Percentiles rank a stretch among this genome's conserved stretches.
phyloP scores from a whole-genome alignment of 1,140 invertebrate genomes.

The Zaprionus inermis region DNA sequence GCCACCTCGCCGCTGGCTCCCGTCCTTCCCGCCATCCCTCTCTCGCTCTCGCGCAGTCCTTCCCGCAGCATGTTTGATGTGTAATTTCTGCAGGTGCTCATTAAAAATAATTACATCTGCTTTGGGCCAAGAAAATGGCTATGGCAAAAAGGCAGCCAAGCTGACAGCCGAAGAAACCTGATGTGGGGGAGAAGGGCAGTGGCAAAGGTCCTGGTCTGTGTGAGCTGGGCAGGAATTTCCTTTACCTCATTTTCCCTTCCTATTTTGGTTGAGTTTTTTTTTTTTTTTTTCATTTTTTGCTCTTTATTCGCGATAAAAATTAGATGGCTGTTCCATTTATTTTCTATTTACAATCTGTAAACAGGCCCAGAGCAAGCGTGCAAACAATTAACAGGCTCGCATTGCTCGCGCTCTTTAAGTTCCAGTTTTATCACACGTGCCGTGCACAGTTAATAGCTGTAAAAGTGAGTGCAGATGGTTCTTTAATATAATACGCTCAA shows the following conservation, averaged over 20 bases:
- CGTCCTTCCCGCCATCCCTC: not conserved
- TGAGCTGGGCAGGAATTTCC: not conserved
- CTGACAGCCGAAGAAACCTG: constrained; percentile 68
- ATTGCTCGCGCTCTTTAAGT: constrained; percentile 9
- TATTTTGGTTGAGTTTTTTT: not conserved
- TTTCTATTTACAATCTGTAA: constrained; percentile 52
- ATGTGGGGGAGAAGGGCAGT: not conserved
- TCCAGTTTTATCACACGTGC: not conserved
- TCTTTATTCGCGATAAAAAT: constrained; percentile 42
- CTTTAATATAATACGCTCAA: not conserved
- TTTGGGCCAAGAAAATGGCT: constrained; percentile 63
- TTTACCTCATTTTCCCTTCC: constrained; percentile 5
- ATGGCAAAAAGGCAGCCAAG: constrained; percentile 63
- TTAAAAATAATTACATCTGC: constrained; percentile 82
- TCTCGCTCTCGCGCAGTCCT: not conserved
- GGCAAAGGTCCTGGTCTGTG: constrained; percentile 1
- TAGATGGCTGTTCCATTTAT: constrained; percentile 44
- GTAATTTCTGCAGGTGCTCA: constrained; percentile 79
- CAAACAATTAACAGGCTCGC: constrained; percentile 37
- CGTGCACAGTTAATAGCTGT: constrained; percentile 1
- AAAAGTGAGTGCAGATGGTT: not conserved
- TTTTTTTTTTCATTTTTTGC: constrained; percentile 3
- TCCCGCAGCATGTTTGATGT: constrained; percentile 66
- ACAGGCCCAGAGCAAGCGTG: constrained; percentile 19
- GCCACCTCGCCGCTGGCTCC: constrained; percentile 4